A percentile compares a stretch with the other conserved stretches of the same genome.
Conservation (phyloP, 2,797 vertebrate species). For the Cuniculus paca region DNA sequence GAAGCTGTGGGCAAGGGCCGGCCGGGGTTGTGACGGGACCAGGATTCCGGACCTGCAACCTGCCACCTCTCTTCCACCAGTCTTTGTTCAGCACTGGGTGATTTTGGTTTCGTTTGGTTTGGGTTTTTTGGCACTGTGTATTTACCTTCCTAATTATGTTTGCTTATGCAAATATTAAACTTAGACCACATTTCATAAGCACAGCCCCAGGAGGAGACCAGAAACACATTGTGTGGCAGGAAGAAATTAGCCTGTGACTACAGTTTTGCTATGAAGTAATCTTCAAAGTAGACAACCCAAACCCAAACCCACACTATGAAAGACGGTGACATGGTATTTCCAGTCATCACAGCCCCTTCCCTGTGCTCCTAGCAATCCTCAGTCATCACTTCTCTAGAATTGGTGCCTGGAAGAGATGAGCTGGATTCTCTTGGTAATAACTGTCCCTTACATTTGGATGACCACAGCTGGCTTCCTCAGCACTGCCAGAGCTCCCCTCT, state of each 20-base stretch:
- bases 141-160: conserved; percentile 70
- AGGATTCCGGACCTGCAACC: neutral
- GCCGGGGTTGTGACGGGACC: neutral
- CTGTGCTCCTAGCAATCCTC: neutral
- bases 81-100: neutral
- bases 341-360: neutral
- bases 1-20: neutral
- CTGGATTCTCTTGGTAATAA: neutral
- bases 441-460: neutral
- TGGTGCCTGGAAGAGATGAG: neutral
- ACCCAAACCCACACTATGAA: neutral
- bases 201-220: neutral
- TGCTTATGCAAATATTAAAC: conserved; percentile 69
- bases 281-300: neutral
- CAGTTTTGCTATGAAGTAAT: neutral
- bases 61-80: neutral
- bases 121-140: neutral
- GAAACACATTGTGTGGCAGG: neutral
- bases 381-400: neutral
- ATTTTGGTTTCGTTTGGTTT: neutral
- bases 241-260: neutral
- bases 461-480: neutral
- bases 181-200: conserved; percentile 44
- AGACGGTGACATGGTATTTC: neutral
- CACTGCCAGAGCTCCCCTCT: neutral